Evolutionary conservation across 2,888 invertebrate genomes (phyloP).

Genomic region (Dendrolimus pini): DNA sequence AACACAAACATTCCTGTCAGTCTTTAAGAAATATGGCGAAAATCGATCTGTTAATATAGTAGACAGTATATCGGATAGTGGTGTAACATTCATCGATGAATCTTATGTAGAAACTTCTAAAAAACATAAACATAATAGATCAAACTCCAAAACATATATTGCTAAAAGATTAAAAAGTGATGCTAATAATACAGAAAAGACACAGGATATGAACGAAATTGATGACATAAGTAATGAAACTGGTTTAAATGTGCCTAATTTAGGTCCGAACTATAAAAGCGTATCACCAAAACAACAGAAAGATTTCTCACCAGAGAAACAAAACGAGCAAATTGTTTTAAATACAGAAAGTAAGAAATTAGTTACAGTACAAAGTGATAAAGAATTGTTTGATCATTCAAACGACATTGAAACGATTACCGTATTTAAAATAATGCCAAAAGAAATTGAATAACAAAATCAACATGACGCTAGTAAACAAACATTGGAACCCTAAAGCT

Average conservation of each 20-base stretch:
- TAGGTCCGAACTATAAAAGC: not conserved
- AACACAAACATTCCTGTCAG: too few species aligned
- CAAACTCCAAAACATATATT: too few species aligned
- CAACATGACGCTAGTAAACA: too few species aligned
- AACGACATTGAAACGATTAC: not conserved
- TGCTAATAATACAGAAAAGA: too few species aligned
- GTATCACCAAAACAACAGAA: not conserved
- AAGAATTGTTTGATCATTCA: not conserved
- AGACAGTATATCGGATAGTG: not conserved
- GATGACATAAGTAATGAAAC: not conserved
- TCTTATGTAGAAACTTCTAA: not conserved
- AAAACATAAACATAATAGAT: too few species aligned
- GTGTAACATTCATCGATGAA: not conserved
- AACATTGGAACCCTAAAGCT: too few species aligned
- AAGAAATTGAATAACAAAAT: not conserved
- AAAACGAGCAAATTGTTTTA: constrained; percentile 1
- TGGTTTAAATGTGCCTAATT: not conserved
- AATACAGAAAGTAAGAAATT: constrained; percentile 1
- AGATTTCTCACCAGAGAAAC: not conserved
- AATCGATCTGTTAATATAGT: not conserved
- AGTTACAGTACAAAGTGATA: not conserved
- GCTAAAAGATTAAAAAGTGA: too few species aligned
- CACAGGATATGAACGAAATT: not conserved
- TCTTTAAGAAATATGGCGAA: not conserved
- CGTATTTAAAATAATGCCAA: not conserved